Evolutionary conservation across 2,797 vertebrate genomes (phyloP), one percentile per base, ranked within the genome.

Genomic region (Falco naumanni): DNA sequence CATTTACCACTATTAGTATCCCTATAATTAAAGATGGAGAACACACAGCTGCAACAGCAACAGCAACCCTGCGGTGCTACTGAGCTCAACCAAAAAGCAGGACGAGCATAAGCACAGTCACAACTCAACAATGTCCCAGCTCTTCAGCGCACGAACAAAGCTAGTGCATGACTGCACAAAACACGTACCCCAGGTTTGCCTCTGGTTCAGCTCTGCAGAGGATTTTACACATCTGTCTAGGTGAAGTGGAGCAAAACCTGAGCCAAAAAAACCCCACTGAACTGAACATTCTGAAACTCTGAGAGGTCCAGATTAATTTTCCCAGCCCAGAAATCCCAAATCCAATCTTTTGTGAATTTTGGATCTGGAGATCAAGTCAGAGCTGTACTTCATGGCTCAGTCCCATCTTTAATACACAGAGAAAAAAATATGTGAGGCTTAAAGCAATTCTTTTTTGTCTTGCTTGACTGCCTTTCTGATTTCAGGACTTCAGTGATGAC

Each of bases 401-500:
- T 61, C 22, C 20, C 21, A 59, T 56, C 41, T 89, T 77, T 39
- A 70, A 76, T 33, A 80, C 6, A 86, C 24, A 76, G 12, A 56
- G 31, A 29, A 53, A 81, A 75, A 96, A 70, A 15, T 1, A 60
- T 22, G 54, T 47, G 57, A 91, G 65, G 26, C 63, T 85, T 76
- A 61, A 85, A 93, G 77, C 60, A 72, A 88, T 76, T 89, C 25
- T 69, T 87, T 89, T 85, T 63, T 74, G 59, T 60, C 60, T 86
- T 87, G 59, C 83, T 74, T 76, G 85, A 87, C 84, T 60, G 45
- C 85, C 74, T 84, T 90, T 88, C 74, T 93, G 94, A 93, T 95
- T 96, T 92, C 79, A 94, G 74, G 77, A 88, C 70, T 86, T 90
- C 79, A 84, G 74, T 79, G 87, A 92, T 94, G 93, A 95, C 92